These are phyloP conservation scores for Nannoperca obscura DNA, from an alignment of 2,797 vertebrate species.

Conservation along the genomic window DNA sequence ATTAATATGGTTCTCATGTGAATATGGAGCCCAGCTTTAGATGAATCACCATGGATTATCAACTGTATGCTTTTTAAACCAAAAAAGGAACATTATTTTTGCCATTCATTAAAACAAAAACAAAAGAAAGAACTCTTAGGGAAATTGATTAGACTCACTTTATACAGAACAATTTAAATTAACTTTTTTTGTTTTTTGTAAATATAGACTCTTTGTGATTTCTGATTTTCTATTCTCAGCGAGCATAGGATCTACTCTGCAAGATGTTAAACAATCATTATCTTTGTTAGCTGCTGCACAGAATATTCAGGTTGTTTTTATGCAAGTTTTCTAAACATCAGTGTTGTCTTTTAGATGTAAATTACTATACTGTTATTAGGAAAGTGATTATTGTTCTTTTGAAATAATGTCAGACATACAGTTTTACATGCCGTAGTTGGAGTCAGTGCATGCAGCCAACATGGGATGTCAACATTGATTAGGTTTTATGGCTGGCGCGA, in stretches of 20 bases:
- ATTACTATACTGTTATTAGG: conserved; percentile 33
- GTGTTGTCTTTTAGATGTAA: conserved; percentile 49
- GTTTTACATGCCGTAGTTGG: conserved; percentile 45
- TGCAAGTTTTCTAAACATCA: conserved; percentile 79
- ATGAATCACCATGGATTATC: conserved; percentile 67
- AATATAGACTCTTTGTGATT: conserved; percentile 61
- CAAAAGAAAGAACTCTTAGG: conserved; percentile 44
- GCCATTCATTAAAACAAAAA: conserved; percentile 42
- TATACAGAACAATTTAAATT: conserved; percentile 46
- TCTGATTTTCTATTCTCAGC: conserved; percentile 63
- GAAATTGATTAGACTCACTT: conserved; percentile 57
- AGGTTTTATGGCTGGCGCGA: conserved; percentile 70
- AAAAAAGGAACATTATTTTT: conserved; percentile 53
- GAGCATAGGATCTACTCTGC: conserved; percentile 52
- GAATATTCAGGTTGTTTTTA: conserved; percentile 83
- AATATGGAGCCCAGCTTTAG: conserved; percentile 65
- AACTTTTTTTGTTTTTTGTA: conserved; percentile 53
- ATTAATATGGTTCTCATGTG: conserved; percentile 71
- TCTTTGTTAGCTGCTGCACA: conserved; percentile 71
- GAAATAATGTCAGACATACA: conserved; percentile 11
- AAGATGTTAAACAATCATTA: conserved; percentile 60
- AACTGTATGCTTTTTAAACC: conserved; percentile 71
- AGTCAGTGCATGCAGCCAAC: conserved; percentile 63
- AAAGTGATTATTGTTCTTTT: conserved; percentile 50
- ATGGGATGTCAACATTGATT: conserved; percentile 79